Evolutionary conservation across 2,113 vertebrate species (phyloP), one percentile per base, ranked within the genome.

Genomic region (Epinephelus moara): DNA sequence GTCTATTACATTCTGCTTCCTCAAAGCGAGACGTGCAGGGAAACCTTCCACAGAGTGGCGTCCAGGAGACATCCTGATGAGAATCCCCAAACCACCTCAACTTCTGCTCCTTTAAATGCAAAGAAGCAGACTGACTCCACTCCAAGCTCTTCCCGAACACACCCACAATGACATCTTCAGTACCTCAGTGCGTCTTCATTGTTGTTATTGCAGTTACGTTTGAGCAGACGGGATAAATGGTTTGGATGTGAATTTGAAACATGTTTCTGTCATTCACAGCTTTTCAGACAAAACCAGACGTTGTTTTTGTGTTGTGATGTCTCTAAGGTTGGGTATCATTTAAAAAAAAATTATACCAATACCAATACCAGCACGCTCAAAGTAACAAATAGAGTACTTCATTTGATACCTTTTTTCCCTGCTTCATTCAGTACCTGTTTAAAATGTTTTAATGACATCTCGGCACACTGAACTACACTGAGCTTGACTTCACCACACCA

Each of bases 161-260:
- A 47, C 47, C 40, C 57, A n/a, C 47, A 63, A 33, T 23, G 64
- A 47, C 70, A 66, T 71, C 53, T 30, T 56, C 70, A 80, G 74
- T 68, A 84, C 84, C 59, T 87, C 80, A 75, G n/a, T 50, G 37
- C 9, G 33, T 70, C n/a, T 61, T 19, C 23, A 27, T 71, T 55
- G 25, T 17, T 57, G 42, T 37, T 18, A 25, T 86, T 23, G 19
- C 59, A 52, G 49, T 80, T 75, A 63, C 55, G 61, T 70, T 70
- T 82, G 37, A 73, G n/a, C 47, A 67, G 23, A 27, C 1, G 8
- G 30, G 57, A 37, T 70, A 81, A 57, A 70, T 17, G 49, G 30
- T 27, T 66, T 6, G n/a, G 45, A 70, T 69, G 76, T n/a, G 71
- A 62, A 59, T 57, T 72, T 62, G 45, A 15, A 66, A 70, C 23